Percentiles rank a stretch among this genome's conserved stretches.
phyloP scores from a whole-genome alignment of 2,113 vertebrate species.

The Herpailurus yagouaroundi region DNA sequence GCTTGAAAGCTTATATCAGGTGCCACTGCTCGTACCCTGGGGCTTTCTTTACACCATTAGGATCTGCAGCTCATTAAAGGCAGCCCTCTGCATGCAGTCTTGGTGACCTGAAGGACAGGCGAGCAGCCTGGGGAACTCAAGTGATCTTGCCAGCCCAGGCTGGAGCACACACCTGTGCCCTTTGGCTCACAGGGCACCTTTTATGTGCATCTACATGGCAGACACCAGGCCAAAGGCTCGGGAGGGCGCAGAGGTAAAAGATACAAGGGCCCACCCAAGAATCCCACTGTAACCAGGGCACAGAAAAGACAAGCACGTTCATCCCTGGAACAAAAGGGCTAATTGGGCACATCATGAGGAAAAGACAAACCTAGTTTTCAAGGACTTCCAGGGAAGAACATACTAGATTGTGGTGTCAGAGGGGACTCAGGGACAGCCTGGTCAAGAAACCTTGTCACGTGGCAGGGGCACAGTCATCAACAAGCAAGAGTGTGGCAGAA shows the following conservation, averaged over 20 bases:
- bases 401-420: neutral
- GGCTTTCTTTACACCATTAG: neutral
- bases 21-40: neutral
- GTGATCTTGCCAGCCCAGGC: neutral
- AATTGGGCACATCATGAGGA: neutral
- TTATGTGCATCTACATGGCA: neutral
- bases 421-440: neutral
- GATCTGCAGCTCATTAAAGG: neutral
- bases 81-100: neutral
- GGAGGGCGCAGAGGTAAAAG: neutral
- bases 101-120: neutral
- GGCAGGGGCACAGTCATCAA: neutral
- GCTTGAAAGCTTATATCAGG: neutral
- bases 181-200: neutral
- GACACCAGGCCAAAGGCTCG: neutral
- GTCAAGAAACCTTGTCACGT: neutral
- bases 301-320: neutral
- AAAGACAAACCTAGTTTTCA: neutral
- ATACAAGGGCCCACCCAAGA: neutral
- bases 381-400: constrained; percentile 12
- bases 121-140: neutral
- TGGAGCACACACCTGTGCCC: neutral
- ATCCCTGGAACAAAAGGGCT: neutral
- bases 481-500: neutral
- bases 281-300: too few relatives aligned